Evolutionary conservation across 2,797 vertebrate genomes (phyloP), one percentile per base, ranked within the genome.

Genomic region (Leptatherina wallacei): DNA sequence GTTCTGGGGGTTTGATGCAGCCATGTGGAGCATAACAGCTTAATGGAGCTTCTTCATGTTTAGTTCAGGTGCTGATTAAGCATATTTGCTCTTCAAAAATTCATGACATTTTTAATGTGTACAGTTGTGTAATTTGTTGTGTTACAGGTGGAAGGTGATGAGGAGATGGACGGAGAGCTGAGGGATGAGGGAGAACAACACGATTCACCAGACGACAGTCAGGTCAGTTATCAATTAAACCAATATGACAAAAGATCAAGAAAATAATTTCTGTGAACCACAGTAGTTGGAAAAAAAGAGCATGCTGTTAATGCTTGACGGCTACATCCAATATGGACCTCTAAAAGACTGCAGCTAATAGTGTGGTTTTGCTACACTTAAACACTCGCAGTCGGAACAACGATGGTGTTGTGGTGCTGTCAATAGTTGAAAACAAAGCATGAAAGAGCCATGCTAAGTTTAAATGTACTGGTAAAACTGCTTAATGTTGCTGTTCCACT

Each of bases 71-170:
- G 4, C 22, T 5, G 22, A 20, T 47, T 7, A n/a, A 49, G 20
- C 44, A 3, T 20, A 7, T 44, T 20, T 44, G 42, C 4, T 44
- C 6, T 20, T 0, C 3, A 40, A 8, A 22, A 6, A 27, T 13
- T 52, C 11, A 27, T 13, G 12, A 12, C 12, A 13, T 52, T 13
- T 27, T 52, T 52, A 4, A 27, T 52, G 22, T 3, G 8, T 22
- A 3, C 14, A 60, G 30, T 14, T 69, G 35, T 73, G 64, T 44
- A 0, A 61, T 42, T 2, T 57, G 29, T 1, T 51, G 20, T 75
- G 22, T 77, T 85, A 63, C 89, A 99, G 97, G 95, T 97, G 89
- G 97, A 98, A 77, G 94, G 93, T 44, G 97, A 97, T 78, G 97
- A 97, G 70, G 96, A 95, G 73, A 93, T 95, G 29, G 97, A 97